phyloP scores from a whole-genome alignment of 2,888 invertebrate genomes.

The Eristalis arbustorum region DNA sequence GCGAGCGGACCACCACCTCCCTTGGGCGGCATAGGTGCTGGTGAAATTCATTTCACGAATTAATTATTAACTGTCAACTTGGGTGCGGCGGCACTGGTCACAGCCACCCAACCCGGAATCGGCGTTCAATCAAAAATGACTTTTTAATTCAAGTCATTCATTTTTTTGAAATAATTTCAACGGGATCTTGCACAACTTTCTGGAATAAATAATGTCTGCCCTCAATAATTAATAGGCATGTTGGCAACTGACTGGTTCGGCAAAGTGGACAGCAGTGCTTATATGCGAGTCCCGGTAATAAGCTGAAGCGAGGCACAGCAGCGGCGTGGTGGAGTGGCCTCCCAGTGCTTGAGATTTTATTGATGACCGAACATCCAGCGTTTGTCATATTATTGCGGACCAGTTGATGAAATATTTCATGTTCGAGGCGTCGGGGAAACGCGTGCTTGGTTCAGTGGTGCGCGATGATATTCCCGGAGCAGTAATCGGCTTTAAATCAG shows the following conservation, averaged over 20 bases:
- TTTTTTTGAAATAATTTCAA: constrained; percentile 30
- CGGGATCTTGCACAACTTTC: constrained; percentile 48
- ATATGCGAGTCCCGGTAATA: not conserved
- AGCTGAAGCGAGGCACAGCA: not conserved
- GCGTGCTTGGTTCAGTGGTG: not conserved
- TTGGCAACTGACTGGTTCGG: not conserved
- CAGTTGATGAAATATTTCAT: not conserved
- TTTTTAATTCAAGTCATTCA: constrained; percentile 25
- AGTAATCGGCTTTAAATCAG: not conserved
- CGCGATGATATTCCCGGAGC: not conserved
- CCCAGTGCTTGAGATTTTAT: not conserved
- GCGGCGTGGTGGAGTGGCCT: not conserved
- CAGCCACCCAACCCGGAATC: constrained; percentile 16
- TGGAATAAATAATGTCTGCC: constrained; percentile 41
- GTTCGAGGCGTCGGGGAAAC: not conserved
- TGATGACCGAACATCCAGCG: not conserved
- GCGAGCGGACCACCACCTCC: not conserved
- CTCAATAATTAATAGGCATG: constrained; percentile 45
- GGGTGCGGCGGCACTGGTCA: not conserved
- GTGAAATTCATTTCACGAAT: constrained; percentile 34
- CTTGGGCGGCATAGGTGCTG: not conserved
- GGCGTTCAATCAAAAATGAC: constrained; percentile 51
- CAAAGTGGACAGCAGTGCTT: not conserved
- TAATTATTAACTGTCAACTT: constrained; percentile 45
- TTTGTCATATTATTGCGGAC: not conserved